Evolutionary conservation across 2,797 vertebrate genomes (phyloP), one percentile per base, ranked within the genome.

Genomic region (Notolepis coatsorum): DNA sequence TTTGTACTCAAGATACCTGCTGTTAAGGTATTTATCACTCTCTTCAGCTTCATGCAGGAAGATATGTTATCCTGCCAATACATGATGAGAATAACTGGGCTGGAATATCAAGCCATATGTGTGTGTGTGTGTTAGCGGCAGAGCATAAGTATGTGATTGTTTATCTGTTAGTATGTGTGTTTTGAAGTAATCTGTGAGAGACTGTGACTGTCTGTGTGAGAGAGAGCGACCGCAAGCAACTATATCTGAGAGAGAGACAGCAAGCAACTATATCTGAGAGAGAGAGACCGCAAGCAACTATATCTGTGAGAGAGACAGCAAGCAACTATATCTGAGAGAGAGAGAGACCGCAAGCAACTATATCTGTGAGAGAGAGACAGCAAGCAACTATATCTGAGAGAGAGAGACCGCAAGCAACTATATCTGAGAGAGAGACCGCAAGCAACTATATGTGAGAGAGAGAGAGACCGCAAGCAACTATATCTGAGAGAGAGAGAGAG

Each of bases 1-100:
- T n/a, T n/a, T n/a, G n/a, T n/a, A n/a, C n/a, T n/a, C n/a, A n/a
- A n/a, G n/a, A n/a, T n/a, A n/a, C n/a, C n/a, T 21, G 47, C 9
- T 47, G 18, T 28, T 53, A 23, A 28, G 18, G 37, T 17, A 21
- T 5, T 47, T 4, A n/a, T n/a, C n/a, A n/a, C n/a, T 48, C 20
- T 63, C 30, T 21, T 23, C 20, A 38, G 21, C 6, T n/a, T 24
- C 31, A 47, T 46, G 21, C 18, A 33, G 39, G 49, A 53, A 7
- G 43, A 53, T 21, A 8, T 56, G 35, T 25, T 55, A 13, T 51
- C 41, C 48, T 17, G 33, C 39, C 17, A n/a, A 9, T 41, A 48
- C 63, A 71, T 54, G 48, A 63, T 68, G 56, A 4, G 23, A 38
- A 67, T 71, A 81, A 78, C 59, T 65, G 69, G 73, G 71, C 57